Conservation (phyloP, 2,888 invertebrate species). For the Apodemia duryi region DNA sequence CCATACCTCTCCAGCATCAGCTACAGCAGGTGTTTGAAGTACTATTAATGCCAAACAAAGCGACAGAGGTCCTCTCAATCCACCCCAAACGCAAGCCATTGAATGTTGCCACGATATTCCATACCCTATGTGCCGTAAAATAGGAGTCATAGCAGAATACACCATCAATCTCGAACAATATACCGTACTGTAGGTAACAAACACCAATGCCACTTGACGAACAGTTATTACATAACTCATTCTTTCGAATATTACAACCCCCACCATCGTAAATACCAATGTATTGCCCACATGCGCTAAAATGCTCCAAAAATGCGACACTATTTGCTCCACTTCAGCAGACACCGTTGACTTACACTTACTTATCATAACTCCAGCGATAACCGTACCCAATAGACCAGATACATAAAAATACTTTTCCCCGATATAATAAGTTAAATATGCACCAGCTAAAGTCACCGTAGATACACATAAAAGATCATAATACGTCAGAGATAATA, state of each 20-base stretch:
- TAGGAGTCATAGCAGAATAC: conserved; percentile 69
- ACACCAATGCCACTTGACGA: conserved; percentile 55
- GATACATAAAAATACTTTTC: conserved; percentile 68
- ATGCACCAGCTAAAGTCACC: conserved; percentile 57
- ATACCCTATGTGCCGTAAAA: conserved; percentile 75
- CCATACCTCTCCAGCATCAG: conserved; percentile 56
- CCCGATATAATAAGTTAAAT: conserved; percentile 62
- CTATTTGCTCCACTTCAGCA: conserved; percentile 58
- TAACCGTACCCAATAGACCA: conserved; percentile 56
- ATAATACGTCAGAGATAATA: conserved; percentile 59
- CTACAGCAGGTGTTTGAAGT: conserved; percentile 55
- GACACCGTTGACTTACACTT: conserved; percentile 57
- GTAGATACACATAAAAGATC: conserved; percentile 59
- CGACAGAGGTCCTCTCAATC: conserved; percentile 79
- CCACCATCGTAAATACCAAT: conserved; percentile 80
- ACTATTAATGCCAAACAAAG: conserved; percentile 79
- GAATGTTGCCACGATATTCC: conserved; percentile 79
- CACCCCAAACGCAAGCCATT: conserved; percentile 81
- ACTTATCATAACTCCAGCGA: conserved; percentile 59
- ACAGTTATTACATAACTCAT: conserved; percentile 61
- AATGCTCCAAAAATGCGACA: conserved; percentile 58
- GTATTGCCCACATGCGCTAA: conserved; percentile 68
- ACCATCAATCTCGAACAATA: conserved; percentile 69
- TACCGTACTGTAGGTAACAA: conserved; percentile 68
- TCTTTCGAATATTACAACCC: conserved; percentile 79